Percentiles rank a stretch among this genome's conserved stretches.
phyloP scores from a whole-genome alignment of 2,888 invertebrate species.

The Crossocerus cetratus region DNA sequence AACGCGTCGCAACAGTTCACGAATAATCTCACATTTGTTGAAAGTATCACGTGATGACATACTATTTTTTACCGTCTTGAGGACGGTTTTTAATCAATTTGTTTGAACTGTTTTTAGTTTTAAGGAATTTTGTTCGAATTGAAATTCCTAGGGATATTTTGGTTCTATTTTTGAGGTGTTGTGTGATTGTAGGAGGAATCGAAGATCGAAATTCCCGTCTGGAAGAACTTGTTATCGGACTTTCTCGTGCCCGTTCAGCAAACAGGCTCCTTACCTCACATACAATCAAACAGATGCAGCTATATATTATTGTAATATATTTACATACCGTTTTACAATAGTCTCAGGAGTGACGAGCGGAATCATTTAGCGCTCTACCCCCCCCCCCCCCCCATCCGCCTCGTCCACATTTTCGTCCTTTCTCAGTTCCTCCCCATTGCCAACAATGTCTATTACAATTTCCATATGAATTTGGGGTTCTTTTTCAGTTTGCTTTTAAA shows the following conservation, averaged over 20 bases:
- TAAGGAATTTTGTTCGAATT: no score
- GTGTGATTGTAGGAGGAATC: no score
- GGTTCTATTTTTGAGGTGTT: no score
- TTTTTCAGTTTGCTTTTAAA: no score
- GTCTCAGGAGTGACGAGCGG: slow-evolving; percentile 56
- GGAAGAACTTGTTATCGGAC: slow-evolving; percentile 30
- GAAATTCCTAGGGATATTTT: no score
- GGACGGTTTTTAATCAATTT: no score
- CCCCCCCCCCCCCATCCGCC: no score
- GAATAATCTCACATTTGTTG: no score
- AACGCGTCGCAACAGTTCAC: no score
- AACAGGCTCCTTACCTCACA: slow-evolving; percentile 76
- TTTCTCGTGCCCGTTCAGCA: slow-evolving; percentile 37
- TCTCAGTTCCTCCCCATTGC: background rate
- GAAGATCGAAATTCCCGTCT: background rate
- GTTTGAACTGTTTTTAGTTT: no score
- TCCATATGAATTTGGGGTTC: background rate
- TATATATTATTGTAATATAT: slow-evolving; percentile 77
- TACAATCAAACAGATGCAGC: slow-evolving; percentile 77
- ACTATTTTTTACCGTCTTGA: no score
- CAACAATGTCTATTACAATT: background rate
- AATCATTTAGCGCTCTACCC: background rate
- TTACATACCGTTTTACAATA: slow-evolving; percentile 75
- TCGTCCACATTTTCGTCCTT: background rate
- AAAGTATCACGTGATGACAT: no score